These are phyloP conservation scores for Lepilemur septentrionalis DNA, from an alignment of 2,797 vertebrate species.

Conservation along the genomic window DNA sequence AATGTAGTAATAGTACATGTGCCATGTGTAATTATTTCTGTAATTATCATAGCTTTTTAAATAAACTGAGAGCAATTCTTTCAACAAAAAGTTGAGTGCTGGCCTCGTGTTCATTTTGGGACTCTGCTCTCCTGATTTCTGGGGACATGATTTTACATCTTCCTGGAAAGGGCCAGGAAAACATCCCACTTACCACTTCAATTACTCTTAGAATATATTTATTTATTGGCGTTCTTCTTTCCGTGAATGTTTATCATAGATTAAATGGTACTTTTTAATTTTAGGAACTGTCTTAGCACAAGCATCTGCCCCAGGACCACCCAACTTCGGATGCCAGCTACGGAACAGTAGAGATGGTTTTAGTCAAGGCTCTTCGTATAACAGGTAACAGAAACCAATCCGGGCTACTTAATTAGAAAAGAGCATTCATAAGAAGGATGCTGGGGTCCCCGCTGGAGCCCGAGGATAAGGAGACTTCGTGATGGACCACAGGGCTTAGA, in stretches of 20 bases:
- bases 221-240: background rate
- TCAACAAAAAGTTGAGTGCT: background rate
- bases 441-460: background rate
- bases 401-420: background rate
- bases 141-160: background rate
- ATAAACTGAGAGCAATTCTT: background rate
- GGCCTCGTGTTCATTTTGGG: background rate
- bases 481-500: background rate
- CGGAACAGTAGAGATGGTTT: background rate
- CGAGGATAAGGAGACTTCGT: background rate
- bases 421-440: background rate
- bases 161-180: background rate
- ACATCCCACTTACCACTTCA: background rate
- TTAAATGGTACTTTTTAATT: background rate
- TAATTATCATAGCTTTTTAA: background rate
- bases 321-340: background rate
- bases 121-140: background rate
- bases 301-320: background rate
- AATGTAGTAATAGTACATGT: background rate
- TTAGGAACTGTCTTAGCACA: background rate
- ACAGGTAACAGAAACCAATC: background rate
- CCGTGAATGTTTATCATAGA: background rate
- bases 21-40: background rate
- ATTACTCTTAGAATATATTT: background rate
- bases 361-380: background rate